Conservation (phyloP, 35 echinoderm and acorn worm species). For the Strongylocentrotus purpuratus region DNA sequence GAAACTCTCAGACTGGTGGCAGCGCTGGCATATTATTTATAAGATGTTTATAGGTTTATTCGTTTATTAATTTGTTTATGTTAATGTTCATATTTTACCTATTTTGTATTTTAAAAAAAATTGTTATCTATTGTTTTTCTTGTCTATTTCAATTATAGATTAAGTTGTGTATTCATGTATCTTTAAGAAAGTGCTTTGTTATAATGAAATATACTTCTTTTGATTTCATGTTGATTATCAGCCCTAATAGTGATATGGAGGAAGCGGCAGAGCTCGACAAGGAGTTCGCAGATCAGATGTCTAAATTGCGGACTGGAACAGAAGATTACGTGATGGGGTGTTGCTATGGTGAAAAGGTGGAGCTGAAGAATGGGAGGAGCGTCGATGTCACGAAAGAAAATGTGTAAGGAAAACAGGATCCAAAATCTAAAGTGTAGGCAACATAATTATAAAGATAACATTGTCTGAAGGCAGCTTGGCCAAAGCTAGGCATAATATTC, state of each 20-base stretch:
- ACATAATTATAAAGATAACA: background rate
- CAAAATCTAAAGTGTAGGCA: background rate
- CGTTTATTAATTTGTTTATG: too few relatives aligned
- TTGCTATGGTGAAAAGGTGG: background rate
- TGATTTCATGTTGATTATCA: background rate
- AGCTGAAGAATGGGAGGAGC: background rate
- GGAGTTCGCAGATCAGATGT: background rate
- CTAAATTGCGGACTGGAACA: background rate
- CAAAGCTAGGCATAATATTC: background rate
- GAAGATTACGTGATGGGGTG: background rate
- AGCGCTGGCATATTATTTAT: too few relatives aligned
- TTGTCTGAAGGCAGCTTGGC: background rate
- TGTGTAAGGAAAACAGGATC: background rate
- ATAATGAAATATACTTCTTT: too few relatives aligned
- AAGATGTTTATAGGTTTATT: too few relatives aligned
- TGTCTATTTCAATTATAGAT: too few relatives aligned
- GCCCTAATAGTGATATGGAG: background rate
- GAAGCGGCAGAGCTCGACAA: background rate
- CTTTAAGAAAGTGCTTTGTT: too few relatives aligned
- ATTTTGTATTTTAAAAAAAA: too few relatives aligned
- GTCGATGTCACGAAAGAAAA: background rate
- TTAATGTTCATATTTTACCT: too few relatives aligned
- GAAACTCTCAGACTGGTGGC: too few relatives aligned
- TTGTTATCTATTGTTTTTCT: too few relatives aligned
- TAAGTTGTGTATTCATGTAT: too few relatives aligned